A percentile compares a stretch with the other conserved stretches of the same genome.
phyloP scores from a whole-genome alignment of 2,797 vertebrate genomes.

The Austrolebias charrua region DNA sequence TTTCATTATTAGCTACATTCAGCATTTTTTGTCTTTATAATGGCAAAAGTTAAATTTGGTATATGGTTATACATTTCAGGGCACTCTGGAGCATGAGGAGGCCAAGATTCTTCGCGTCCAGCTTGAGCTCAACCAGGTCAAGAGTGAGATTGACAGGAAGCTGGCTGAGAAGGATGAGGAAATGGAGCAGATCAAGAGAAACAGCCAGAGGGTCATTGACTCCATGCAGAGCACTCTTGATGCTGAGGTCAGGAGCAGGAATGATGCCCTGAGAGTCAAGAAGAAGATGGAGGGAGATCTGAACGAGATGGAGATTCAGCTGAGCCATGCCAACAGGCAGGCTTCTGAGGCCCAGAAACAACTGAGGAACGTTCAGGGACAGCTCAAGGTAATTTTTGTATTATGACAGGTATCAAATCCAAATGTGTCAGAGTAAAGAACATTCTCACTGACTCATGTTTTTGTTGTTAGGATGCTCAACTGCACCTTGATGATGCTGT shows the following conservation, averaged over 20 bases:
- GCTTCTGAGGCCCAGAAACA: slow-evolving; percentile 86
- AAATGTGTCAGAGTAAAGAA: not conserved
- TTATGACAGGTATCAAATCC: not conserved
- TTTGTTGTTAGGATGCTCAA: slow-evolving; percentile 80
- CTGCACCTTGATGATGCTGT: slow-evolving; percentile 84
- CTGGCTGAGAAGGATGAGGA: slow-evolving; percentile 89
- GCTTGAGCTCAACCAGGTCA: slow-evolving; percentile 87
- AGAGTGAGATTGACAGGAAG: slow-evolving; percentile 85
- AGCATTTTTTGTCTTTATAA: not conserved
- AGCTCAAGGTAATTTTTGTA: slow-evolving; percentile 82
- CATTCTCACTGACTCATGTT: not conserved
- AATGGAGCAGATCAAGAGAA: slow-evolving; percentile 83
- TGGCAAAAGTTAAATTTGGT: not conserved
- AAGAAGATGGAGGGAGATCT: slow-evolving; percentile 90
- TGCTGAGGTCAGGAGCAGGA: slow-evolving; percentile 87
- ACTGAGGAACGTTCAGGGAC: slow-evolving; percentile 82
- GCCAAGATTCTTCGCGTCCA: slow-evolving; percentile 86
- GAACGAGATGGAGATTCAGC: slow-evolving; percentile 91
- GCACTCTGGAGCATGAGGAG: slow-evolving; percentile 86
- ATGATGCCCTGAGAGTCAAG: slow-evolving; percentile 87
- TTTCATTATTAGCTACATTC: no score
- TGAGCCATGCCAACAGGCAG: slow-evolving; percentile 85
- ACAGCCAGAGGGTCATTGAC: slow-evolving; percentile 79
- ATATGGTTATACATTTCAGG: slow-evolving; percentile 50
- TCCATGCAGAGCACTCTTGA: slow-evolving; percentile 84